These are phyloP conservation scores for Macquaria ambigua DNA, from an alignment of 2,113 vertebrate species.

Conservation along the genomic window DNA sequence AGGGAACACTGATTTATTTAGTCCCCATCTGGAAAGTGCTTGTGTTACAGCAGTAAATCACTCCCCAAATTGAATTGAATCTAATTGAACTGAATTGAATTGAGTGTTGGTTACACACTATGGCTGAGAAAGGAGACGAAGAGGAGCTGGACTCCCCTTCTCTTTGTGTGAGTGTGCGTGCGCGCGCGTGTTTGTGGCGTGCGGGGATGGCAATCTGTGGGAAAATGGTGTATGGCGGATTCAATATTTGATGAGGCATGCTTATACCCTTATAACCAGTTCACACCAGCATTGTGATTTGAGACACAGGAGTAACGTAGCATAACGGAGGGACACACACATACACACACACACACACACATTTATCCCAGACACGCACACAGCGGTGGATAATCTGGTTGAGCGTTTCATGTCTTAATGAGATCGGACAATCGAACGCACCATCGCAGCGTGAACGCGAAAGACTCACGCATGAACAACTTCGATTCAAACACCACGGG, in stretches of 20 bases:
- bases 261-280: slow-evolving; percentile 27
- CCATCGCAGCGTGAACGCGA: slow-evolving; percentile 40
- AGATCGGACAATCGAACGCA: slow-evolving; percentile 64
- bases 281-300: slow-evolving; percentile 40
- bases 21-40: slow-evolving; percentile 20
- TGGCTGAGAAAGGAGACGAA: not conserved
- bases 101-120: slow-evolving; percentile 2
- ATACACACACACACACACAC: not conserved
- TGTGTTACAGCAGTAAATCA: not conserved
- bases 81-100: not conserved
- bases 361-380: not conserved
- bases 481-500: slow-evolving; percentile 27
- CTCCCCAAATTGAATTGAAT: slow-evolving; percentile 5
- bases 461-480: slow-evolving; percentile 47
- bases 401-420: slow-evolving; percentile 47
- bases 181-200: not conserved
- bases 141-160: not conserved
- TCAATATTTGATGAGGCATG: slow-evolving; percentile 58
- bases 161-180: not conserved
- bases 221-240: slow-evolving; percentile 25
- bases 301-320: slow-evolving; percentile 16
- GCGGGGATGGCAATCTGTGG: slow-evolving; percentile 1
- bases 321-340: not conserved
- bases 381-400: slow-evolving; percentile 31
- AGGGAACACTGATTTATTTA: slow-evolving; percentile 3